A percentile compares a stretch with the other conserved stretches of the same genome.
These are phyloP conservation scores for Metallyticus violacea DNA, from an alignment of 2,888 invertebrate species.

Conservation along the genomic window DNA sequence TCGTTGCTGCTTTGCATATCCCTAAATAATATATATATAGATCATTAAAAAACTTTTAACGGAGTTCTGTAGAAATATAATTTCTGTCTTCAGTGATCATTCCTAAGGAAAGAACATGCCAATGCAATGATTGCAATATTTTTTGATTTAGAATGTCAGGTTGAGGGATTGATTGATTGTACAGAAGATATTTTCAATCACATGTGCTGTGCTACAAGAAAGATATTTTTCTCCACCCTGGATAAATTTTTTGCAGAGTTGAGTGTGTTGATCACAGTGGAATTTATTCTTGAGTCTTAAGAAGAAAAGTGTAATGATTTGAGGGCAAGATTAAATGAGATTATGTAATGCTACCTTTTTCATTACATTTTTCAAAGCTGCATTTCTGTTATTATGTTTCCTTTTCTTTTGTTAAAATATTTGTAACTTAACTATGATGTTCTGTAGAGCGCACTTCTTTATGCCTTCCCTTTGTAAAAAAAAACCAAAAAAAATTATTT, in stretches of 20 bases:
- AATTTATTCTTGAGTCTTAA: neutral
- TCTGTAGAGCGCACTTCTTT: conserved; percentile 7
- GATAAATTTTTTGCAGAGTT: neutral
- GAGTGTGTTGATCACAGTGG: neutral
- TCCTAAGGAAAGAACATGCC: conserved; percentile 1
- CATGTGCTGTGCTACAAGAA: neutral
- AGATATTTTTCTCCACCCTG: neutral
- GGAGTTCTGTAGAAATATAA: neutral
- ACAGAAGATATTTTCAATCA: neutral
- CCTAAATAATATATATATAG: neutral
- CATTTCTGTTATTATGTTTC: neutral
- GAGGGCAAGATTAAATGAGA: neutral
- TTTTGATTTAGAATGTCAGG: conserved; percentile 1
- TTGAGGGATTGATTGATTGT: neutral
- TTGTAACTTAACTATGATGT: conserved; percentile 9
- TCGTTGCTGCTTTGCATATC: conserved; percentile 3
- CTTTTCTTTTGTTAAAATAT: neutral
- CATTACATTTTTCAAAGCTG: neutral
- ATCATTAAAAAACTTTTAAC: neutral
- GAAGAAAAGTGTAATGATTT: neutral
- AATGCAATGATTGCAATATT: neutral
- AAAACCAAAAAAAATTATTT: conserved; percentile 10
- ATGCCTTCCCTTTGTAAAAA: conserved; percentile 19
- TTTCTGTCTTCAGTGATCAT: neutral
- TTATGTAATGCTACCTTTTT: neutral